Base-by-base conservation (phyloP, 2,888 invertebrate genomes). In the Eubasilissa splendida region DNA sequence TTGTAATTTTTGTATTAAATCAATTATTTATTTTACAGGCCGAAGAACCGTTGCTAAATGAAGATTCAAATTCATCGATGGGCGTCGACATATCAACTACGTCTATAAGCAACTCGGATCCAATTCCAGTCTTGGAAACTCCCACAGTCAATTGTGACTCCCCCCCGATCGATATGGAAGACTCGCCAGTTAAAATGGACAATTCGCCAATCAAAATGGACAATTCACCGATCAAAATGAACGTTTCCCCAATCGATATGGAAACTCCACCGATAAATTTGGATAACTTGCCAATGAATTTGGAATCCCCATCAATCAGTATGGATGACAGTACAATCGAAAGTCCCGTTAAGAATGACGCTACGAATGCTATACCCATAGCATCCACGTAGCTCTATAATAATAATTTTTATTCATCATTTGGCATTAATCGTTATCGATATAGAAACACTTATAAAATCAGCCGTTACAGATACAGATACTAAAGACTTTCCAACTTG, bases 11-110 rank as follows among this genome's bases (percentile, higher is more conserved):
- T 42, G 42, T 42, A 42, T 7, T 42, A 42, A 42, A 5, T 42
- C 42, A 42, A 42, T 42, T 42, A 42, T 79, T 65, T 73, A 73
- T 58, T 68, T 82, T 79, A 42, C 70, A 84, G 84, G 54, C 80
- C n/a, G 84, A 84, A 52, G 84, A 84, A 12, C 74, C 76, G n/a
- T 66, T 66, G 7, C 56, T 80, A 31, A 81, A 80, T 65, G 84
- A 84, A 22, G 84, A 82, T 52, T 82, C 84, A 8, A 82, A 82
- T 22, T 81, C 81, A 14, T 84, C 84, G 0, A 80, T 81, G 73
- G 71, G 71, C 53, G 65, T 82, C 42, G 82, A 83, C 42, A 79
- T 80, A 9, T 71, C 63, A 14, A 68, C 54, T 60, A 63, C 60
- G 60, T 22, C 60, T 22, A 63, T 63, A 10, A n/a, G 12, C 4